Evolutionary conservation across 2,113 vertebrate species (phyloP), one percentile per base, ranked within the genome.

Genomic region (Notarius lentiginosus): DNA sequence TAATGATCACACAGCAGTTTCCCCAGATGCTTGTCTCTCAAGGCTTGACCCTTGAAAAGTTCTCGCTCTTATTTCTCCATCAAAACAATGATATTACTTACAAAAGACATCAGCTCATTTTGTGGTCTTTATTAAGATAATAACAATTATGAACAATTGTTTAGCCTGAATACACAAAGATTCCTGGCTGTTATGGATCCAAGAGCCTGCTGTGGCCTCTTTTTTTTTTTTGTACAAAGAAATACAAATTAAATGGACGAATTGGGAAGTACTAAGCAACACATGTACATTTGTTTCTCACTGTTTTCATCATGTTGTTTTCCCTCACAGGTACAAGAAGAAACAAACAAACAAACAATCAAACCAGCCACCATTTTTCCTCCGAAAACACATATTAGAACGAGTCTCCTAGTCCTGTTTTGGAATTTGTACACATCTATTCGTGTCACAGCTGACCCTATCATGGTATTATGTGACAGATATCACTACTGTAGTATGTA

Each of bases 1-100:
- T 82, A 81, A 85, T 79, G 75, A 75, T 60, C 41, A 83, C 85
- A 89, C 79, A 70, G 79, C 61, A 82, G 72, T 84, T 83, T 80
- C 24, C 1, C 58, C 49, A 70, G 60, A 73, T 20, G 73, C 65
- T 66, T 14, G 86, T 66, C 84, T 87, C 41, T 2, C 41, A 73
- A 60, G n/a, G 73, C 68, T 77, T 87, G 56, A 90, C 87, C 79
- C 66, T 61, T 72, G 47, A 82, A 73, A 65, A 66, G 14, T 82
- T 55, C 27, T 15, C 60, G 24, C 2, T 22, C 75, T 51, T 55
- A 20, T 49, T 79, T 73, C 76, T 65, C 24, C 79, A 30, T 17
- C 20, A 30, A 20, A 51, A 22, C 55, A 53, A 27, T 53, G 41
- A 22, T 34, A 63, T 79, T 55, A 63, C 34, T 79, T 60, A 61